These are phyloP conservation scores for Archilochus colubris DNA, from an alignment of 2,113 vertebrate species.

Conservation along the genomic window DNA sequence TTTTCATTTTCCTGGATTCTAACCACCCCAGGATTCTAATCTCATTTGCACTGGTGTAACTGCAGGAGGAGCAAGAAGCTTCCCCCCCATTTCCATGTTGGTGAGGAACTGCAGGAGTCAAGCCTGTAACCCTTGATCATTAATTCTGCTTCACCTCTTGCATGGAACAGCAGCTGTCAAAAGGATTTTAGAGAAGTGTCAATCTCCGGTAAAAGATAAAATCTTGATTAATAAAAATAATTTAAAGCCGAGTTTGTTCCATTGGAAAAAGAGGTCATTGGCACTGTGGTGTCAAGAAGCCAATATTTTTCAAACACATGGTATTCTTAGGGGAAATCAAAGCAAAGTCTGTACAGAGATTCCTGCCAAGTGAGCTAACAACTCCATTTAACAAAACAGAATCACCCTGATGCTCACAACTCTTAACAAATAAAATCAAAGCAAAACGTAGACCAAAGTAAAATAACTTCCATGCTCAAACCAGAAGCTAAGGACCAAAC, in stretches of 20 bases:
- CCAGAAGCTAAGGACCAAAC: neutral
- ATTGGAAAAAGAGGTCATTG: conserved; percentile 60
- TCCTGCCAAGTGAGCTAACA: conserved; percentile 56
- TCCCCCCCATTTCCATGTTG: neutral
- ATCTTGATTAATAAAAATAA: conserved; percentile 75
- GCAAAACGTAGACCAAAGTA: neutral
- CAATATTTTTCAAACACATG: conserved; percentile 63
- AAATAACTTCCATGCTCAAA: conserved; percentile 24
- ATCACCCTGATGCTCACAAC: conserved; percentile 6
- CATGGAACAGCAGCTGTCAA: conserved; percentile 66
- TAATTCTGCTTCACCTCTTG: conserved; percentile 61
- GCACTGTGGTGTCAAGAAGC: conserved; percentile 43
- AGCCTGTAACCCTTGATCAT: conserved; percentile 44
- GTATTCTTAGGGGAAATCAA: conserved; percentile 61
- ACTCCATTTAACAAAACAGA: conserved; percentile 61
- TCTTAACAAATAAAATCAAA: conserved; percentile 46
- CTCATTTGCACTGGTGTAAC: conserved; percentile 30
- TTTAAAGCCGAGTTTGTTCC: conserved; percentile 65
- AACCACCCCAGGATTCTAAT: conserved; percentile 15
- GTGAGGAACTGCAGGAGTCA: conserved; percentile 15
- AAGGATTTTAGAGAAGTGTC: conserved; percentile 67
- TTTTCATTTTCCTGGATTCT: conserved; percentile 64
- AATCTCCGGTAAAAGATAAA: conserved; percentile 66
- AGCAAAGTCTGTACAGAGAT: conserved; percentile 39
- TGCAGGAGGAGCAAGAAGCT: neutral